Base-by-base conservation (phyloP, 2,797 vertebrate species). In the Coregonus sp. region DNA sequence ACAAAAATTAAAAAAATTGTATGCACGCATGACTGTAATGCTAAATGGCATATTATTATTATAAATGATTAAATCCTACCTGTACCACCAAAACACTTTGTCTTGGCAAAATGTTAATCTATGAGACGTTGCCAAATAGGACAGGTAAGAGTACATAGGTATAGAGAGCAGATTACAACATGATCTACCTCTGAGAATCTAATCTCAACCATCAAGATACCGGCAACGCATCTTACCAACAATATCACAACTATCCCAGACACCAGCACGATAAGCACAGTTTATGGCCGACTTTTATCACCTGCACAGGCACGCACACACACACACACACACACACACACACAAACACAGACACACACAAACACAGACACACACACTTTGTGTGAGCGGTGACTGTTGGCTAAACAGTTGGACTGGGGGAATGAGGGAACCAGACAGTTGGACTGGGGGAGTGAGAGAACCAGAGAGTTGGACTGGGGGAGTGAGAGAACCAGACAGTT, bases 171-270 rank as follows among this genome's bases (percentile, higher is more conserved):
- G 88, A 88, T 85, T 91, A 87, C 87, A 37, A 37, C 35, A 37
- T 37, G 5, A 87, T 88, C 85, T 85, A 68, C 29, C 14, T 0
- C 61, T 1, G 54, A 85, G 85, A 89, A 88, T 91, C 74, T 90
- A 84, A 88, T 90, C 87, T 85, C 47, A 35, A 77, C 75, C 86
- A 89, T 92, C 84, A 80, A 90, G 90, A 92, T 91, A 90, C 84
- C 90, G 84, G 87, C n/a, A 40, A 84, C 54, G 83, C 88, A 91
- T 90, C 84, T 90, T 70, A 9, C 91, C 86, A 85, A 56, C 82
- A 76, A 89, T 84, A 86, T 78, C 6, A 37, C 76, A 52, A 11
- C 72, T 78, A 86, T 89, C 85, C 35, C 79, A 63, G 80, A 47
- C 7, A 47, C 25, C 25, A 25, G 25, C 25, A 25, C 25, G 25